Evolutionary conservation across 2,888 invertebrate genomes (phyloP), one percentile per base, ranked within the genome.

Genomic region (Ametastegia equiseti): DNA sequence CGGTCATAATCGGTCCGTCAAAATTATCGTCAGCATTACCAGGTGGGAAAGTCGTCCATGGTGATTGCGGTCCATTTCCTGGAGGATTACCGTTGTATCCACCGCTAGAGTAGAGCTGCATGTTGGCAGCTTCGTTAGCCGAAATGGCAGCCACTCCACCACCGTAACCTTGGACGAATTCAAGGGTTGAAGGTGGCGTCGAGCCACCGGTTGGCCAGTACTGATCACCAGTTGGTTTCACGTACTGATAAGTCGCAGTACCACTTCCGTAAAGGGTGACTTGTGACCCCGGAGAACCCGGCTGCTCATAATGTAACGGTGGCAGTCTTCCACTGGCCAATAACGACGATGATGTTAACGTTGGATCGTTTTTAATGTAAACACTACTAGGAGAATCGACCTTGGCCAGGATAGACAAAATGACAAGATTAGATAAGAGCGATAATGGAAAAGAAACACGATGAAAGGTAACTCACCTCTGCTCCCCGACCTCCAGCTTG

Each of bases 361-460:
- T 95, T n/a, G 95, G 95, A 89, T 95, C 95, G 82, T 93, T 93
- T 84, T 95, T 94, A 89, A 94, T 95, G 87, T 95, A 92, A 81
- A 94, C 92, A 86, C 93, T 93, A 1, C 92, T 92, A 0, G 94
- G 94, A 0, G 90, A 86, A 60, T 91, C 91, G 30, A 90, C 86
- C 89, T 91, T 81, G 15, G 13, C 39, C 6, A 50, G 80, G 45
- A 75, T 1, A 69, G 54, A 81, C 19, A 42, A 60, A 65, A 13
- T 39, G 1, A 3, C 27, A 30, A 47, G 57, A 80, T 60, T 39
- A 23, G 42, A 39, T 36, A 15, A 50, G 23, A 19, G 60, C 60
- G 60, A 50, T 50, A 54, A 23, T 23, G 23, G 30, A 63, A 81
- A 73, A 60, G 71, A 81, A 73, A 60, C 33, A 80, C 0, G 4